Evolutionary conservation across 2,797 vertebrate genomes (phyloP), one percentile per base, ranked within the genome.

Genomic region (Bovichtus variegatus): DNA sequence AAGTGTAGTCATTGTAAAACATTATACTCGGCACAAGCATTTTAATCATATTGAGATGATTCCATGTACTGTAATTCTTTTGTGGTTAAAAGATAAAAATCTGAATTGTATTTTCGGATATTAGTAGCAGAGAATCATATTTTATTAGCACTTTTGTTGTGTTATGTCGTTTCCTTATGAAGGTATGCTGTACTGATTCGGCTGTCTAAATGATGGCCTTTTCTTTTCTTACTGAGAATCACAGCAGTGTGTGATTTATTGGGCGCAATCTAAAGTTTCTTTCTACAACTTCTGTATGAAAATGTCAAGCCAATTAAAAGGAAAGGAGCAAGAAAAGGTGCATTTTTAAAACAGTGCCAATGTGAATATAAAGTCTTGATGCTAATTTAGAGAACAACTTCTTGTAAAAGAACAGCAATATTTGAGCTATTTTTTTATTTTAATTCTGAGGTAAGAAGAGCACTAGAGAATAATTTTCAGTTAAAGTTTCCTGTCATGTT

Each of bases 61-160:
- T 80, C 15, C 6, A 2, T 81, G 62, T 84, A 63, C 65, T 77
- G 68, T 76, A 69, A 71, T 51, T 69, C 29, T 80, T 77, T 61
- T 61, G 50, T 80, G 40, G 38, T 76, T 57, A 38, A 78, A 81
- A 46, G 9, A 71, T 18, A 6, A 61, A 73, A 46, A 53, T 19
- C 18, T 43, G 61, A 23, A 59, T 50, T 71, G 68, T 84, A 63
- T 81, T 31, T 12, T 64, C 21, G 65, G 10, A 15, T 57, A 55
- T 4, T 50, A 40, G 60, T 77, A 81, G 67, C 67, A 43, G 44
- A 68, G 31, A 58, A 61, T 79, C 16, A 46, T 72, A 80, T 71
- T 77, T 78, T 84, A 65, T 55, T 55, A 76, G 80, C 80, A 84
- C 73, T 74, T 90, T 82, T 74, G 47, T 72, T 75, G 65, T 62